Percentiles rank a stretch among this genome's conserved stretches.
Conservation (phyloP, 2,888 invertebrate genomes). For the Drosophila pseudotalamancana region DNA sequence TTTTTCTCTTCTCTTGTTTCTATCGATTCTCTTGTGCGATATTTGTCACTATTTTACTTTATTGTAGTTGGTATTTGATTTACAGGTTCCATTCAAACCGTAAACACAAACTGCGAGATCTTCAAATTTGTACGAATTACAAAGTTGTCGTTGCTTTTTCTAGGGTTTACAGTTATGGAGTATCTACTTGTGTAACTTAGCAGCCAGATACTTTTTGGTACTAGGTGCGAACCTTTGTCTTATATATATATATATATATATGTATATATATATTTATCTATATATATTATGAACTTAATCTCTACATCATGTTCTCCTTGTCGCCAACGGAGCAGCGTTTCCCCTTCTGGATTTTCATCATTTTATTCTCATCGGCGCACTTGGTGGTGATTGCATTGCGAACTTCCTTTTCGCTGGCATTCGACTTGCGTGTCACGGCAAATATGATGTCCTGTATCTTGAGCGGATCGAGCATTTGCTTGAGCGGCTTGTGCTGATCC, state of each 20-base stretch:
- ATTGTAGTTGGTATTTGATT: conserved; percentile 6
- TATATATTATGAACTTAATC: background rate
- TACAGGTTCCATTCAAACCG: conserved; percentile 1
- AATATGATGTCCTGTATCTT: conserved; percentile 86
- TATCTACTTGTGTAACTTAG: background rate
- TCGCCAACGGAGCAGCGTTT: conserved; percentile 65
- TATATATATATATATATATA: background rate
- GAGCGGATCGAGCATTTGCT: conserved; percentile 84
- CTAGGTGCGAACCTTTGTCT: background rate
- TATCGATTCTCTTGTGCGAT: background rate
- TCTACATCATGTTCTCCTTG: conserved; percentile 67
- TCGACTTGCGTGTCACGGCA: conserved; percentile 85
- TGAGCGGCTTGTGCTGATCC: conserved; percentile 81
- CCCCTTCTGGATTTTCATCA: conserved; percentile 84
- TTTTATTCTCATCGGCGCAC: conserved; percentile 88
- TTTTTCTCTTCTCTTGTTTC: background rate
- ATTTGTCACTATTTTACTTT: background rate
- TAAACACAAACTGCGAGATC: conserved; percentile 30
- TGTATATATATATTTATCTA: background rate
- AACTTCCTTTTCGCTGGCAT: conserved; percentile 86
- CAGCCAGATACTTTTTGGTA: conserved; percentile 11
- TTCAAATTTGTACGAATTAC: conserved; percentile 22
- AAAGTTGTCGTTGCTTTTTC: conserved; percentile 4
- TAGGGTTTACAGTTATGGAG: background rate
- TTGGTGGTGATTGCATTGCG: conserved; percentile 87